These are phyloP conservation scores for Pterobdella sp. DNA, from an alignment of 2,888 invertebrate species.

Conservation along the genomic window DNA sequence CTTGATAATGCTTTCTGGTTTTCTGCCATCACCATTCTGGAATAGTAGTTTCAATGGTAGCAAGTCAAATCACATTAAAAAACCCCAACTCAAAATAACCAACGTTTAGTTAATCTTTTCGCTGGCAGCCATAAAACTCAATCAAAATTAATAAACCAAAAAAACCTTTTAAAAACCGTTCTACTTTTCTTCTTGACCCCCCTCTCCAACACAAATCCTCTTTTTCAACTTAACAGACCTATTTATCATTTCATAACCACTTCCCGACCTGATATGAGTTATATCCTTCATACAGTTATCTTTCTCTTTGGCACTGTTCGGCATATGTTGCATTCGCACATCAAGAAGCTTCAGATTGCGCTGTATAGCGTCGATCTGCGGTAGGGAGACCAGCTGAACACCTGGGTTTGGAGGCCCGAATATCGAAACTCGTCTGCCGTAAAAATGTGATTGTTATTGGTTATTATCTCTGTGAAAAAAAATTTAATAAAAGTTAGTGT, in stretches of 20 bases:
- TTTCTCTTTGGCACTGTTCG: slow-evolving; percentile 48
- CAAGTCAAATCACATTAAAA: too few relatives aligned
- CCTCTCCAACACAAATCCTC: too few relatives aligned
- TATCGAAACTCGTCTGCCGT: too few relatives aligned
- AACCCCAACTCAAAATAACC: background rate
- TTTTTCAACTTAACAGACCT: too few relatives aligned
- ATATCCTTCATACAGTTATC: slow-evolving; percentile 48
- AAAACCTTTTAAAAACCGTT: background rate
- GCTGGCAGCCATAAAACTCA: background rate
- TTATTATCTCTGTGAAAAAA: too few relatives aligned
- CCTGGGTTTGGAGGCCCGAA: slow-evolving; percentile 40
- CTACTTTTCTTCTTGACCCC: too few relatives aligned
- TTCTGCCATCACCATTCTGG: slow-evolving; percentile 49
- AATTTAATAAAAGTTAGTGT: too few relatives aligned
- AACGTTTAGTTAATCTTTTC: background rate
- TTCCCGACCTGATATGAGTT: slow-evolving; percentile 15
- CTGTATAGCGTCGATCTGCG: slow-evolving; percentile 50
- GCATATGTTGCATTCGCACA: slow-evolving; percentile 49
- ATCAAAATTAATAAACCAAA: background rate
- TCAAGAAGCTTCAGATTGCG: slow-evolving; percentile 50
- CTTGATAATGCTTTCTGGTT: slow-evolving; percentile 51
- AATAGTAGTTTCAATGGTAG: too few relatives aligned
- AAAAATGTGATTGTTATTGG: too few relatives aligned
- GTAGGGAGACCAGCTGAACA: slow-evolving; percentile 49
- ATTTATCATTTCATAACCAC: too few relatives aligned